Conservation (phyloP, 2,113 vertebrate genomes). For the Zosterops borbonicus region DNA sequence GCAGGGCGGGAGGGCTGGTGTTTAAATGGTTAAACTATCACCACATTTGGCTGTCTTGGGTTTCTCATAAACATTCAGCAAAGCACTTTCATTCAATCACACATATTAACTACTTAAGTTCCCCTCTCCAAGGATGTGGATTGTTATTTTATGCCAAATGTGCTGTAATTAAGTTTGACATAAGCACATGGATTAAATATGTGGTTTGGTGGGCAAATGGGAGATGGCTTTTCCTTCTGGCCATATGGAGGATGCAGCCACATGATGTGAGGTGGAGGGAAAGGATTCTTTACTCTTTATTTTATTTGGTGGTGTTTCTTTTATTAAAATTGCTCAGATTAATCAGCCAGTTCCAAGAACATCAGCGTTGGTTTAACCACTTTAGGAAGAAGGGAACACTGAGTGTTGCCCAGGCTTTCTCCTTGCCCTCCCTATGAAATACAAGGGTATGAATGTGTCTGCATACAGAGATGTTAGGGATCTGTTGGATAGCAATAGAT, state of each 20-base stretch:
- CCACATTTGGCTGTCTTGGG: slow-evolving; percentile 73
- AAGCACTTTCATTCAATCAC: slow-evolving; percentile 80
- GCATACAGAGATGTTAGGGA: background rate
- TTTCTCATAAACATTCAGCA: slow-evolving; percentile 82
- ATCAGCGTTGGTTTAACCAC: background rate
- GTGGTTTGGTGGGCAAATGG: slow-evolving; percentile 86
- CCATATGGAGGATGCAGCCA: slow-evolving; percentile 92
- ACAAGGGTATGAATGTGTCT: fast-evolving
- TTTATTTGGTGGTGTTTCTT: slow-evolving; percentile 60
- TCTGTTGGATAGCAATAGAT: background rate
- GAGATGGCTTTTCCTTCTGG: slow-evolving; percentile 80
- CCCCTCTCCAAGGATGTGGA: slow-evolving; percentile 79
- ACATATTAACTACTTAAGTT: slow-evolving; percentile 83
- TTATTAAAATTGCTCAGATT: slow-evolving; percentile 35
- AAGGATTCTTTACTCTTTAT: slow-evolving; percentile 26
- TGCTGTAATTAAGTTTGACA: slow-evolving; percentile 99
- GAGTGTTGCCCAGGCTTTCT: background rate
- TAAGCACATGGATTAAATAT: slow-evolving; percentile 99
- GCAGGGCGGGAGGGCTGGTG: background rate
- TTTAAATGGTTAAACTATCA: slow-evolving; percentile 72
- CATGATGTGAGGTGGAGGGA: slow-evolving; percentile 37
- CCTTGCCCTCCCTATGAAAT: background rate
- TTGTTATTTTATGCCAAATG: slow-evolving; percentile 87
- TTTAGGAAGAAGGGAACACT: background rate
- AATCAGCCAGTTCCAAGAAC: slow-evolving; percentile 25